Base-by-base conservation (phyloP, 1,140 invertebrate species). In the Elymnias hypermnestra region DNA sequence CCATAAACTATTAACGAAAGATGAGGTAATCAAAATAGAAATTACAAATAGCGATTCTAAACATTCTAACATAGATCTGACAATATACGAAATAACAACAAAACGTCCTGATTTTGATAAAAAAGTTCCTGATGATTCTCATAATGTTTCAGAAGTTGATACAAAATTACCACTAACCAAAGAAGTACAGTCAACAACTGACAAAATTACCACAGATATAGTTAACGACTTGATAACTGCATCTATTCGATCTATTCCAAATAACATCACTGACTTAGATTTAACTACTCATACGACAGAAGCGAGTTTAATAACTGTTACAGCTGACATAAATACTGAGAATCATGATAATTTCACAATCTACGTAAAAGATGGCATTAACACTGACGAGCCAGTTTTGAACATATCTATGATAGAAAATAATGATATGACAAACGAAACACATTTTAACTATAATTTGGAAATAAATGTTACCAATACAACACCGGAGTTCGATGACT, bases 21-120 rank as follows among this genome's bases (percentile, higher is more conserved):
- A 83, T 36, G 82, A 86, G 73, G 59, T 81, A 19, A 67, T 84
- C 5, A 71, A 76, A 62, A 76, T 82, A 19, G 82, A 72, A 45
- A 52, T 56, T 26, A 63, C 76, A 25, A 53, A 74, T 19, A 51
- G 64, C 42, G 62, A 79, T 17, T 54, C 44, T 31, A 48, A 51
- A n/a, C 58, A 67, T 26, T 62, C 58, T 23, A 66, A 49, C 31
- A 40, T 42, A 1, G 61, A 57, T 41, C 50, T 72, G 6, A 65
- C 58, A 15, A 56, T 71, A 5, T 64, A 75, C 40, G 78, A 83
- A 64, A 48, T 83, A 18, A 75, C 82, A 10, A 86, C 79, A 3
- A 73, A 56, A 56, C 45, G 71, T 12, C 70, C 72, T 10, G 14
- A 6, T 29, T 19, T 10, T 31, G 21, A 21, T 10, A 26, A 15